Percentiles rank a stretch among this genome's conserved stretches.
Conservation (phyloP, 2,888 invertebrate genomes). For the Carcina quercana region DNA sequence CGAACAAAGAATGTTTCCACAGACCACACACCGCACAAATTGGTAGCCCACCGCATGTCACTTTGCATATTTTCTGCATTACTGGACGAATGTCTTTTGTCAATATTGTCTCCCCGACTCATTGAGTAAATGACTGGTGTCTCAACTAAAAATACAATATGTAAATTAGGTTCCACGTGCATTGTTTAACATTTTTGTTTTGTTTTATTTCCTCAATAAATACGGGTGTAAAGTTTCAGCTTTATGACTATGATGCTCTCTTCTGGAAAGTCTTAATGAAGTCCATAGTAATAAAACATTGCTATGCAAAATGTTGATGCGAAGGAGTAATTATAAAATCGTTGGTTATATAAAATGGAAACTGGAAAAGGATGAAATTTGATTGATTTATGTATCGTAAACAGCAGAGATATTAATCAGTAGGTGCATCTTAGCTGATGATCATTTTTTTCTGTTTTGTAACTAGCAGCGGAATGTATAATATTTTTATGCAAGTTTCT, state of each 20-base stretch:
- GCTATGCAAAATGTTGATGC: no score
- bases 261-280: conserved; percentile 30
- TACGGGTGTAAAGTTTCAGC: conserved; percentile 26
- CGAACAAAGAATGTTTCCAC: no score
- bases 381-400: no score
- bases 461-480: no score
- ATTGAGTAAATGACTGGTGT: conserved; percentile 43
- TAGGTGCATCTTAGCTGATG: no score
- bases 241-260: conserved; percentile 27
- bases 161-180: conserved; percentile 30
- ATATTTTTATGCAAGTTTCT: no score
- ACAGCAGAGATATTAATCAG: no score
- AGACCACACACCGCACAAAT: conserved; percentile 54
- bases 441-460: no score
- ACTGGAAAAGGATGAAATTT: no score
- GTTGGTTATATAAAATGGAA: no score
- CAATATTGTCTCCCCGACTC: conserved; percentile 59
- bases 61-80: conserved; percentile 68
- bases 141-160: conserved; percentile 41
- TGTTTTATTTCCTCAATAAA: conserved; percentile 25
- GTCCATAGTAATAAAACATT: conserved; percentile 23
- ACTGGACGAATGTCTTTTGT: conserved; percentile 57
- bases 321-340: no score
- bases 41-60: conserved; percentile 36
- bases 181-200: conserved; percentile 22